Evolutionary conservation across 2,797 vertebrate genomes (phyloP), one percentile per base, ranked within the genome.

Genomic region (Muraenolepis orangiensis): DNA sequence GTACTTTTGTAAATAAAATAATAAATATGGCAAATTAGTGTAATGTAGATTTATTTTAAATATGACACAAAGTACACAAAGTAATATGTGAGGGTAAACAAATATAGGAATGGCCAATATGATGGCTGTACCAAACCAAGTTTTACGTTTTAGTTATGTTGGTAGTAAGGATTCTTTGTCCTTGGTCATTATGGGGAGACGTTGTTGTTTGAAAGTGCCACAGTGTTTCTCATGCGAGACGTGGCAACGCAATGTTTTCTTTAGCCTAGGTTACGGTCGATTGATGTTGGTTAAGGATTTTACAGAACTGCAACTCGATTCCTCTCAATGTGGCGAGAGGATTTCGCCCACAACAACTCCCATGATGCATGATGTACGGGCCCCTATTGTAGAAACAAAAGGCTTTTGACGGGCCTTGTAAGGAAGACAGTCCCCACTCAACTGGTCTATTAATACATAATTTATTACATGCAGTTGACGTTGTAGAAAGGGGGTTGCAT

Each of bases 1-100:
- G n/a, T 18, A n/a, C n/a, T 57, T 57, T 57, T 57, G 51, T 57
- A 57, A 57, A 57, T 57, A 57, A 57, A 57, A 57, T 57, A n/a
- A 57, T 57, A n/a, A n/a, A 57, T 57, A 57, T 16, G 20, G 20
- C 6, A 57, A 57, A 23, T 16, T 57, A 57, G 51, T 57, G 20
- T n/a, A 57, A 57, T 57, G 51, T 57, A 57, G 51, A 57, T 23
- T 57, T 57, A 7, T 57, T 57, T 57, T 23, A 51, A 20, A 57
- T 57, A 57, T 57, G n/a, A 23, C 16, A 57, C 7, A 57, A 20
- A 18, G 18, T 46, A 46, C 40, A 42, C 42, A 46, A 38, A 7
- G 42, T 46, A 7, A 57, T 57, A n/a, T 57, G 51, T 57, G 51
- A 57, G 51, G 51, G 23, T 57, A 57, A 57, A 23, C 51, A 57